phyloP scores from a whole-genome alignment of 2,888 invertebrate species.

The Zootermopsis nevadensis region DNA sequence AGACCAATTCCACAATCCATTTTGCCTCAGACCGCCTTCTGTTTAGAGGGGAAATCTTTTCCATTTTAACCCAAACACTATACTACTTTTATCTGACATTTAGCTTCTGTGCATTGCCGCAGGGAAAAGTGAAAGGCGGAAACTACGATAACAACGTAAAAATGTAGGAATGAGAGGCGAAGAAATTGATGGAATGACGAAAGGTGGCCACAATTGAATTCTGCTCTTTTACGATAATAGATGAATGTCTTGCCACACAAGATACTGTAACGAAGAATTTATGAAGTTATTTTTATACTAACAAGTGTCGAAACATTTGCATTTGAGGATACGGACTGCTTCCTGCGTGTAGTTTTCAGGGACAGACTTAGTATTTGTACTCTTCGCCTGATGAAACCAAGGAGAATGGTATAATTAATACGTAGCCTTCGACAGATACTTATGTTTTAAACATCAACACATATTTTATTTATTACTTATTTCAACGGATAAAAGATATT shows the following conservation, averaged over 20 bases:
- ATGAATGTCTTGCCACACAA: neutral
- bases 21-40: conserved; percentile 42
- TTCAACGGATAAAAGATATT: too few species aligned
- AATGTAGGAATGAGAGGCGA: conserved; percentile 8
- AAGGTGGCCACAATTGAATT: neutral
- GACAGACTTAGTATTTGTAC: too few species aligned
- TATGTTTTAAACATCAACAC: too few species aligned
- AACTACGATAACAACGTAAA: conserved; percentile 4
- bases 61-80: conserved; percentile 47
- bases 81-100: conserved; percentile 52
- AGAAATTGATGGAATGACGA: conserved; percentile 12
- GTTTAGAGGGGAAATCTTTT: conserved; percentile 44
- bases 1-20: conserved; percentile 52
- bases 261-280: neutral
- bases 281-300: neutral
- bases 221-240: conserved; percentile 1
- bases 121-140: neutral
- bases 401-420: too few species aligned
- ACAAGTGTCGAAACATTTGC: neutral
- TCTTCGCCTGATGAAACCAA: too few species aligned
- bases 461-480: too few species aligned
- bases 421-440: too few species aligned
- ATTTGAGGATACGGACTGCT: too few species aligned
- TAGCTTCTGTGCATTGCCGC: conserved; percentile 45
- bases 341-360: too few species aligned